Conservation (phyloP, 2,888 invertebrate genomes). For the Anoncus sp. region DNA sequence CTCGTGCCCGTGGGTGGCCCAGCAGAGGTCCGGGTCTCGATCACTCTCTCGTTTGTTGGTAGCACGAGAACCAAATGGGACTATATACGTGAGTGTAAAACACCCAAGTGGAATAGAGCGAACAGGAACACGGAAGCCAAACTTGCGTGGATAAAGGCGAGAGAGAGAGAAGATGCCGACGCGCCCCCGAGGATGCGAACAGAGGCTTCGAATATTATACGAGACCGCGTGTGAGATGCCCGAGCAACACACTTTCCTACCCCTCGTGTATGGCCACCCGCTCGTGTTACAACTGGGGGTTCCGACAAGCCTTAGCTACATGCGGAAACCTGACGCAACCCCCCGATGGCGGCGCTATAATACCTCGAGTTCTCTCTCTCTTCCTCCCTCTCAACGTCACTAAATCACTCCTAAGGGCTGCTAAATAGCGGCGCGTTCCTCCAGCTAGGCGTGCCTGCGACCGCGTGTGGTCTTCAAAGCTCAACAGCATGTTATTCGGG, state of each 20-base stretch:
- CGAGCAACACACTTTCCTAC: conserved; percentile 62
- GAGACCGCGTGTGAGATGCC: conserved; percentile 38
- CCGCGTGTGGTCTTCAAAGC: conserved; percentile 66
- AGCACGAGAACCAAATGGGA: conserved; percentile 68
- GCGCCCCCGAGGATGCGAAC: conserved; percentile 45
- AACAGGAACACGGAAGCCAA: conserved; percentile 32
- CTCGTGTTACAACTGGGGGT: conserved; percentile 64
- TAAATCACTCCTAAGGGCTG: conserved; percentile 82
- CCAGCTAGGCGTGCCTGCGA: conserved; percentile 72
- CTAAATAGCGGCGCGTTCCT: conserved; percentile 77
- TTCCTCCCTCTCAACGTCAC: conserved; percentile 63
- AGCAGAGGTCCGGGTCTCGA: background rate
- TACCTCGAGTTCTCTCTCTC: conserved; percentile 58
- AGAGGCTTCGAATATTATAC: conserved; percentile 37
- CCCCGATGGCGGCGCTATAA: conserved; percentile 46
- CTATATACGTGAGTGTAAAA: conserved; percentile 39
- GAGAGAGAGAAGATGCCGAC: conserved; percentile 45
- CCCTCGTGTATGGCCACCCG: conserved; percentile 56
- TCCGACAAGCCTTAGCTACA: conserved; percentile 71
- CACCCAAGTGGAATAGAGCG: conserved; percentile 23
- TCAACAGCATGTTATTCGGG: conserved; percentile 41
- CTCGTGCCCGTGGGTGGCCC: conserved; percentile 74
- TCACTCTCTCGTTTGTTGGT: conserved; percentile 28
- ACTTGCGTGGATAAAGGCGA: conserved; percentile 4
- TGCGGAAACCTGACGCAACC: conserved; percentile 60